These are phyloP conservation scores for Pollicipes pollicipes DNA, from an alignment of 1,140 invertebrate species.

Conservation along the genomic window DNA sequence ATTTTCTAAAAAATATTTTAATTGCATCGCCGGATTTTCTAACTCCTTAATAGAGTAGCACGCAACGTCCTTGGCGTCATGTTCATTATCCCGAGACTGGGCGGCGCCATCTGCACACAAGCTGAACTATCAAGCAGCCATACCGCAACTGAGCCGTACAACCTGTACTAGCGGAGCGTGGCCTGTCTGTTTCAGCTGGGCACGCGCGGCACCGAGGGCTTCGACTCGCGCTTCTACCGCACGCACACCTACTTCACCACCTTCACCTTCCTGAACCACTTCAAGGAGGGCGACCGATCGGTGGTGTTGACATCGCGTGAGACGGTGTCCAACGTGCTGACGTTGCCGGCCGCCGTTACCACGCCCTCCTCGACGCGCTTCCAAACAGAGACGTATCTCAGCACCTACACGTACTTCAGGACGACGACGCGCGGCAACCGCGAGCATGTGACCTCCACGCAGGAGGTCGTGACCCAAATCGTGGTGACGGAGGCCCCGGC, in stretches of 20 bases:
- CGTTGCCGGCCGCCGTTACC: conserved; percentile 40
- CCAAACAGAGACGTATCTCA: conserved; percentile 52
- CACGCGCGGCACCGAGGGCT: neutral
- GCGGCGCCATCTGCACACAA: no score
- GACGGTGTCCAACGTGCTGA: conserved; percentile 48
- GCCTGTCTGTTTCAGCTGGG: neutral
- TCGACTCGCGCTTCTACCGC: conserved; percentile 3
- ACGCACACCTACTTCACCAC: conserved; percentile 47
- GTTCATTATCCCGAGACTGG: no score
- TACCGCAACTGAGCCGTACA: no score
- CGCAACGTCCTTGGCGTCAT: no score
- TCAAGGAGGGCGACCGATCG: conserved; percentile 41
- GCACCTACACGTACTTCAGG: conserved; percentile 31
- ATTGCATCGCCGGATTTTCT: no score
- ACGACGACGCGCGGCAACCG: conserved; percentile 11
- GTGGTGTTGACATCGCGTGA: conserved; percentile 44
- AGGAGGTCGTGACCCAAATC: conserved; percentile 46
- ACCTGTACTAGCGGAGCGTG: no score
- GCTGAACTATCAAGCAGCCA: no score
- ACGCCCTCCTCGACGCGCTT: conserved; percentile 22
- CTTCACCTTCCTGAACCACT: conserved; percentile 52
- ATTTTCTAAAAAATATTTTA: no score
- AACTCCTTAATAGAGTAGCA: no score
- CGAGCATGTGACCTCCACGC: conserved; percentile 23
- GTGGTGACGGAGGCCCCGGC: conserved; percentile 23